Evolutionary conservation across 2,888 invertebrate species (phyloP).

Genomic region (Drepanosiphum platanoidis): DNA sequence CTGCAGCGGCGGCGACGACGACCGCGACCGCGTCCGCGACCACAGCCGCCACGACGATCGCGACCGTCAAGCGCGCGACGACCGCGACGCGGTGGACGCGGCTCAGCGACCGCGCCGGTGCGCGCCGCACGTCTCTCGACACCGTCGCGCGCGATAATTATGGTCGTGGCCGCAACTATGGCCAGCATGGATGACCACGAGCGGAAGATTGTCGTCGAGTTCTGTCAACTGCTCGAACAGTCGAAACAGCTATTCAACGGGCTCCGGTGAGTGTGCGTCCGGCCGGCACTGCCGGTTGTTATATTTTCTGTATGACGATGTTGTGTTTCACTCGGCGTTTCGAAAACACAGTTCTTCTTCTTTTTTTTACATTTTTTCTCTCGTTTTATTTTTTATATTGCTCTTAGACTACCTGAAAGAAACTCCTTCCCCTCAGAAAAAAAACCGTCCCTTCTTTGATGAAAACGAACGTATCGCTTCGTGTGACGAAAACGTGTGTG

Average conservation of each 20-base stretch:
- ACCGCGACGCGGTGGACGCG: slow-evolving; percentile 27
- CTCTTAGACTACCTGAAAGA: too few species aligned
- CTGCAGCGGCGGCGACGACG: slow-evolving; percentile 4
- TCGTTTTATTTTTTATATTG: too few species aligned
- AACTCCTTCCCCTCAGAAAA: too few species aligned
- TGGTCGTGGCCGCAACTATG: slow-evolving; percentile 69
- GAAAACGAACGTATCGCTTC: too few species aligned
- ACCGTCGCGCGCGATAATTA: slow-evolving; percentile 62
- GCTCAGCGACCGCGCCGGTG: slow-evolving; percentile 20
- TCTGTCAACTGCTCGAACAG: slow-evolving; percentile 94
- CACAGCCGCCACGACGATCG: not conserved
- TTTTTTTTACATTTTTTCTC: too few species aligned
- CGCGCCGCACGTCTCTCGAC: slow-evolving; percentile 43
- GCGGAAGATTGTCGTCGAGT: slow-evolving; percentile 92
- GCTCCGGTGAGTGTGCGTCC: slow-evolving; percentile 79
- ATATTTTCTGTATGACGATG: too few species aligned
- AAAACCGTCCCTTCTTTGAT: too few species aligned
- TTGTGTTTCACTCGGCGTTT: too few species aligned
- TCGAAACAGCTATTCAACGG: slow-evolving; percentile 97
- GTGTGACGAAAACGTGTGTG: too few species aligned
- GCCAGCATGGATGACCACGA: slow-evolving; percentile 87
- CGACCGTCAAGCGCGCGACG: not conserved
- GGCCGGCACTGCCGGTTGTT: too few species aligned
- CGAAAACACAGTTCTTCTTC: too few species aligned
- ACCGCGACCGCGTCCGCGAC: not conserved